Percentiles rank a stretch among this genome's conserved stretches.
phyloP scores from a whole-genome alignment of 64 coral and sea anemone species.

The Acropora tenuis region DNA sequence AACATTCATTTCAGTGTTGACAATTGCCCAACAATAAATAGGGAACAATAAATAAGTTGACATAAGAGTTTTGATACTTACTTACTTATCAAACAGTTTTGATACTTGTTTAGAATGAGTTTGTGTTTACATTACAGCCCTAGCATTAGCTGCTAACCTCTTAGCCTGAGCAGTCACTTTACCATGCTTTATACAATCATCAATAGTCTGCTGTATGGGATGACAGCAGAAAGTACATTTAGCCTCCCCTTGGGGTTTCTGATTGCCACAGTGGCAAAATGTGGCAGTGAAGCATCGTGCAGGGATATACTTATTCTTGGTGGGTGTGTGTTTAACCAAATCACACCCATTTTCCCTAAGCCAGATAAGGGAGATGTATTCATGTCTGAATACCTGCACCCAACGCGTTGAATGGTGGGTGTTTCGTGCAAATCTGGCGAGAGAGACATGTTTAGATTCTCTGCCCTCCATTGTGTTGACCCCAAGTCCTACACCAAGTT shows the following conservation, averaged over 20 bases:
- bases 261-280: constrained; percentile 59
- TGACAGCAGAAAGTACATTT: background rate
- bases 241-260: constrained; percentile 34
- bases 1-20: background rate
- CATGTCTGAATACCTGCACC: constrained; percentile 60
- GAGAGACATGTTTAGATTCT: too few species aligned
- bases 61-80: background rate
- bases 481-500: too few species aligned
- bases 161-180: constrained; percentile 47
- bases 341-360: constrained; percentile 58
- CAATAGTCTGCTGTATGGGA: constrained; percentile 36
- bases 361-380: constrained; percentile 71
- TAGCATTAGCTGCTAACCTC: constrained; percentile 24
- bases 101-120: background rate
- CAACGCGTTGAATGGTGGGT: constrained; percentile 34
- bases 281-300: constrained; percentile 33
- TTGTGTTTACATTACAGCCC: constrained; percentile 2
- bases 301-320: constrained; percentile 61
- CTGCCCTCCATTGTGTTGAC: too few species aligned
- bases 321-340: constrained; percentile 33
- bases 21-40: constrained; percentile 12
- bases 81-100: too few species aligned
- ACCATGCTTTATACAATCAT: constrained; percentile 14
- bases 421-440: background rate
- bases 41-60: background rate